These are phyloP conservation scores for Eucera pruinosa DNA, from an alignment of 2,888 invertebrate species.

Conservation along the genomic window DNA sequence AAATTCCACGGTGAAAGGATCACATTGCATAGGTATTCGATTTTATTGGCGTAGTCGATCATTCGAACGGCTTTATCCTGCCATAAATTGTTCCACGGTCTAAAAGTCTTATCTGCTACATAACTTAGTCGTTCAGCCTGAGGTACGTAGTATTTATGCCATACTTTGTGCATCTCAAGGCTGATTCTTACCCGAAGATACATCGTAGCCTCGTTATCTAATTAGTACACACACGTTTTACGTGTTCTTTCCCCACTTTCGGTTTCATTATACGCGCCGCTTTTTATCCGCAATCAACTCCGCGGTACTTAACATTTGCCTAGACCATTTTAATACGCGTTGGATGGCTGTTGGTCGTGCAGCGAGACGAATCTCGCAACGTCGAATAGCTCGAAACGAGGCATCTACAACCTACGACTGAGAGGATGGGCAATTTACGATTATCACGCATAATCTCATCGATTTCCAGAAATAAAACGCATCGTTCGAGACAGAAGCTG, in stretches of 20 bases:
- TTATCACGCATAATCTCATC: constrained; percentile 33
- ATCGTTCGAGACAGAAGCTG: constrained; percentile 14
- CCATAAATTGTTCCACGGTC: constrained; percentile 12
- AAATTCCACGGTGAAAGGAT: constrained; percentile 15
- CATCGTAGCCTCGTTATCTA: not conserved
- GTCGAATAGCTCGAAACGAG: not conserved
- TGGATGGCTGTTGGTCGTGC: not conserved
- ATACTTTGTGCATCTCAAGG: constrained; percentile 4
- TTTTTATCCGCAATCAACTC: not conserved
- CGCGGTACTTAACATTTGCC: constrained; percentile 1
- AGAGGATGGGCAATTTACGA: constrained; percentile 25
- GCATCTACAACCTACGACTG: not conserved
- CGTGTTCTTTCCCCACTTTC: not conserved
- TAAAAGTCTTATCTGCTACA: not conserved
- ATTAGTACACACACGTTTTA: not conserved
- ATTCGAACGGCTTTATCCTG: constrained; percentile 1
- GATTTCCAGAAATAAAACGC: constrained; percentile 39
- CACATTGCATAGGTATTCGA: not conserved
- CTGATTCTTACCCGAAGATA: no score
- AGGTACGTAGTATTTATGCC: not conserved
- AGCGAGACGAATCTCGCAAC: constrained; percentile 1
- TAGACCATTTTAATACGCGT: not conserved
- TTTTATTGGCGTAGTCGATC: constrained; percentile 19
- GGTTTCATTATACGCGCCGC: not conserved
- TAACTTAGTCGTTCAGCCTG: not conserved